These are phyloP conservation scores for Luscinia megarhynchos DNA, from an alignment of 2,797 vertebrate genomes.

Conservation along the genomic window DNA sequence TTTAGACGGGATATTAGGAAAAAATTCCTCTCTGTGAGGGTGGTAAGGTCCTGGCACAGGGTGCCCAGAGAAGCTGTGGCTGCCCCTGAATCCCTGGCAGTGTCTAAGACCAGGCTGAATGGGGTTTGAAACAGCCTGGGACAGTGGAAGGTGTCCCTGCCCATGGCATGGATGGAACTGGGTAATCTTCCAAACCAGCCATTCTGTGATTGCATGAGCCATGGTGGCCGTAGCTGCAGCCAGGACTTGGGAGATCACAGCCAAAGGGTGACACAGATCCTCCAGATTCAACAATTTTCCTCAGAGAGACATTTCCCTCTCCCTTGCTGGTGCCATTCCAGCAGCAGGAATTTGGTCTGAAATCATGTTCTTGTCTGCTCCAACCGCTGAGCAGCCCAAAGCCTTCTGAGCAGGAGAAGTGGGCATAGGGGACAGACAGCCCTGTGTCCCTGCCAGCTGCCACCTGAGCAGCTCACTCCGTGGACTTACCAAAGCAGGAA, in stretches of 20 bases:
- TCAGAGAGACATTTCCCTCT: background rate
- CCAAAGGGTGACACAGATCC: background rate
- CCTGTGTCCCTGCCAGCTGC: background rate
- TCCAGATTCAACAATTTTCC: rapidly evolving
- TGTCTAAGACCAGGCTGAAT: background rate
- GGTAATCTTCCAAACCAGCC: background rate
- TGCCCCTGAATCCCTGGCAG: background rate
- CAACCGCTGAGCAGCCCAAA: background rate
- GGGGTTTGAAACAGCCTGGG: background rate
- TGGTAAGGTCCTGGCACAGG: background rate
- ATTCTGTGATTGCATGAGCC: no score
- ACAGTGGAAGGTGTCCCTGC: background rate
- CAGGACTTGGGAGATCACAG: background rate
- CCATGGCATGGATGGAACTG: background rate
- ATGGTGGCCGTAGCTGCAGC: background rate
- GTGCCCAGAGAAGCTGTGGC: background rate
- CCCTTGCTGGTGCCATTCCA: background rate
- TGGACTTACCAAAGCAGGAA: background rate
- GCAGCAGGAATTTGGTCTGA: background rate
- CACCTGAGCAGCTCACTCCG: background rate
- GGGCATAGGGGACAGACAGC: background rate
- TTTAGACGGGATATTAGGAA: background rate
- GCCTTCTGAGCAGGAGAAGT: background rate
- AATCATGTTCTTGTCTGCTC: background rate
- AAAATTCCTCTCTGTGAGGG: rapidly evolving